These are phyloP conservation scores for Propithecus deckenii DNA, from an alignment of 2,797 vertebrate genomes.

Conservation along the genomic window DNA sequence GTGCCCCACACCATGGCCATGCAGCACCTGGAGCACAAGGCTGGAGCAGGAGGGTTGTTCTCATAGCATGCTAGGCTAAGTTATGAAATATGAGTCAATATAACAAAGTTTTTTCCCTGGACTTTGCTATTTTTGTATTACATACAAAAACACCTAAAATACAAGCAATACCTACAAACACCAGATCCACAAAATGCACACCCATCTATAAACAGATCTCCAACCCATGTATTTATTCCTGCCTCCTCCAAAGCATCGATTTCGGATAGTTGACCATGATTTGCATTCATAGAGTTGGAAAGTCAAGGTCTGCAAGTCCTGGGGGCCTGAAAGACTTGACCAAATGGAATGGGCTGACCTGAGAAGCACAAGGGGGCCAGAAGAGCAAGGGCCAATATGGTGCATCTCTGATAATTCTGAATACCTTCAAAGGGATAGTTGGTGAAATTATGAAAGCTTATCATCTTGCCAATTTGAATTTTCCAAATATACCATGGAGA, in stretches of 20 bases:
- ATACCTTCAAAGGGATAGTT: neutral
- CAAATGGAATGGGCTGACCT: neutral
- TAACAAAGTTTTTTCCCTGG: neutral
- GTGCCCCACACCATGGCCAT: no score
- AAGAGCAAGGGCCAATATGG: neutral
- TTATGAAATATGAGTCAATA: neutral
- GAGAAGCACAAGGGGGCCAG: neutral
- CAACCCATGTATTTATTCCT: neutral
- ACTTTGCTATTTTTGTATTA: constrained; percentile 5
- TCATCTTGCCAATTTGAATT: constrained; percentile 67
- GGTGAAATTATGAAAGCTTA: constrained; percentile 72
- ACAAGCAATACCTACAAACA: neutral
- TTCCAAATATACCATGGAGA: constrained; percentile 63
- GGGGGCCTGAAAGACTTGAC: neutral
- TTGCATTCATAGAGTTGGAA: neutral
- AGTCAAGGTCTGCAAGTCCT: neutral
- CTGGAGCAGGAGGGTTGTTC: neutral
- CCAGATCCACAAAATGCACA: neutral
- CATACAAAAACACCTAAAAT: constrained; percentile 25
- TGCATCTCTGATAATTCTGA: neutral
- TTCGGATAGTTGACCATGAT: neutral
- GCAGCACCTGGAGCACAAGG: neutral
- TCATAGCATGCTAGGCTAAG: neutral
- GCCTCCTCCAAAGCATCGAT: neutral
- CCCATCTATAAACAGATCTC: neutral